Percentiles rank a stretch among this genome's conserved stretches.
These are phyloP conservation scores for Drosophila kanekoi DNA, from an alignment of 2,888 invertebrate genomes.

Conservation along the genomic window DNA sequence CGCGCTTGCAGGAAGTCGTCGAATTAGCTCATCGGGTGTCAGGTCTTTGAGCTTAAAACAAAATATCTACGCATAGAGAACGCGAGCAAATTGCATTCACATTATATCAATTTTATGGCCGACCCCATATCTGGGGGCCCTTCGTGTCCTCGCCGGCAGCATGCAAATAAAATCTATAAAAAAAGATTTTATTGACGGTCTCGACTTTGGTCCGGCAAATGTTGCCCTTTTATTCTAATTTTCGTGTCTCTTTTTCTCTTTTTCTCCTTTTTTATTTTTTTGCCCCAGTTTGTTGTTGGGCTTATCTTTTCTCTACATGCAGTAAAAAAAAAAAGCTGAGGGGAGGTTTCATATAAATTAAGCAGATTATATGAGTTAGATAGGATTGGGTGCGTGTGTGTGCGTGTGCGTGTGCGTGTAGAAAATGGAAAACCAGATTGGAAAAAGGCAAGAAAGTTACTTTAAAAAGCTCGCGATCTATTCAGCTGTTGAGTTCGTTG, in stretches of 20 bases:
- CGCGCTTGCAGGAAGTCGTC: constrained; percentile 5
- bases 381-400: constrained; percentile 38
- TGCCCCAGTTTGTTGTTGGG: constrained; percentile 23
- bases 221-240: constrained; percentile 57
- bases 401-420: constrained; percentile 11
- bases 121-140: constrained; percentile 24
- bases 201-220: constrained; percentile 28
- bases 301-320: constrained; percentile 43
- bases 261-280: constrained; percentile 14
- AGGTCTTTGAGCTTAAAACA: constrained; percentile 16
- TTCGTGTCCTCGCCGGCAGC: constrained; percentile 59
- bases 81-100: constrained; percentile 56
- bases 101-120: constrained; percentile 73
- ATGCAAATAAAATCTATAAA: constrained; percentile 63
- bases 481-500: not conserved
- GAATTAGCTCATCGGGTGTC: constrained; percentile 12
- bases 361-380: constrained; percentile 67
- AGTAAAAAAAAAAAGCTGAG: constrained; percentile 1
- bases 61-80: constrained; percentile 2
- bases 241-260: constrained; percentile 30
- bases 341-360: constrained; percentile 65
- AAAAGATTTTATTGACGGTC: constrained; percentile 73
- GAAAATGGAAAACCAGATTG: constrained; percentile 24
- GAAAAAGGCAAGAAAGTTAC: constrained; percentile 13
- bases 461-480: constrained; percentile 12